phyloP scores from a whole-genome alignment of 2,797 vertebrate species.

The Chiropotes sagulatus region DNA sequence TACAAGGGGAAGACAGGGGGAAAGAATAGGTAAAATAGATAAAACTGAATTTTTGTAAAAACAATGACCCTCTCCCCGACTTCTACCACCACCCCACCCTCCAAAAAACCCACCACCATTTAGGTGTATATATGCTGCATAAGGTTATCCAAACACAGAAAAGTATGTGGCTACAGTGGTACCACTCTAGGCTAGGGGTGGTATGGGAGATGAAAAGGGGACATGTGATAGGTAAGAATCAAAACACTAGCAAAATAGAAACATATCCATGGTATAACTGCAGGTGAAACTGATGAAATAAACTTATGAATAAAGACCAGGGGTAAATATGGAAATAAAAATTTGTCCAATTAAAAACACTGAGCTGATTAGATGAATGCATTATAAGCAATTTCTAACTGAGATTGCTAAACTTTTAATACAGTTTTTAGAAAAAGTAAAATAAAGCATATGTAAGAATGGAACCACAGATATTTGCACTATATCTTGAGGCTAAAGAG shows the following conservation, averaged over 20 bases:
- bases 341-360: neutral
- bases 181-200: neutral
- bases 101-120: neutral
- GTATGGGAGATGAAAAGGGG: neutral
- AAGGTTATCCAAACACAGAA: neutral
- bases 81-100: accelerated
- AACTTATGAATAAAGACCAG: neutral
- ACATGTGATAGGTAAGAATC: neutral
- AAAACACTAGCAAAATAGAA: neutral
- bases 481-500: neutral
- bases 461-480: neutral
- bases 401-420: neutral
- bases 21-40: neutral
- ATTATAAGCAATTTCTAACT: neutral
- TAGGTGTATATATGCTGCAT: neutral
- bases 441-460: neutral
- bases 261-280: neutral
- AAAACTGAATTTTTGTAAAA: neutral
- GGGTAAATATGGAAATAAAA: neutral
- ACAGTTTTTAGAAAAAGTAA: neutral
- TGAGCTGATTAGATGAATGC: neutral
- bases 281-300: neutral
- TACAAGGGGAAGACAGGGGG: neutral
- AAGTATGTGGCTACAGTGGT: neutral
- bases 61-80: neutral